These are phyloP conservation scores for Drosophila biarmipes DNA, from an alignment of 1,140 invertebrate species.

Conservation along the genomic window DNA sequence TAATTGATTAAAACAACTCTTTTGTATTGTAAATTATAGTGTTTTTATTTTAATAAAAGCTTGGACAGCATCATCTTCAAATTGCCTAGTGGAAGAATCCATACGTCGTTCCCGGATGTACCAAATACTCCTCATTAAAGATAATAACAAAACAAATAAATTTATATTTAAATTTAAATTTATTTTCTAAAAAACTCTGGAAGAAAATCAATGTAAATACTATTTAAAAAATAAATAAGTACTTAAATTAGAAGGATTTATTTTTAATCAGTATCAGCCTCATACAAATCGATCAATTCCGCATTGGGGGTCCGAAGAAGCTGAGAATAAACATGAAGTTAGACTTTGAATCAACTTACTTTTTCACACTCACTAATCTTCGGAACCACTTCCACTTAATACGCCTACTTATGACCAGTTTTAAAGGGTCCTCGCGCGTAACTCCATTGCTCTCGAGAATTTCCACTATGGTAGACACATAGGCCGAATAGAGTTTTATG, in stretches of 20 bases:
- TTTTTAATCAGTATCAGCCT: neutral
- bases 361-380: neutral
- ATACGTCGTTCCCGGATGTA: too few species aligned
- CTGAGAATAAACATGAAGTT: neutral
- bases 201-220: too few species aligned
- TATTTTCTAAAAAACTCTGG: neutral
- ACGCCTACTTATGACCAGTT: constrained; percentile 2
- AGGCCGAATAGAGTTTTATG: neutral
- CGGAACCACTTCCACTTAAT: constrained; percentile 8
- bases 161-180: too few species aligned
- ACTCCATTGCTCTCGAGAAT: neutral
- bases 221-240: too few species aligned
- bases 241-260: too few species aligned
- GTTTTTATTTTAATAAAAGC: too few species aligned
- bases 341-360: neutral
- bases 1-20: too few species aligned
- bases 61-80: too few species aligned
- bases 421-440: neutral
- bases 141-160: too few species aligned
- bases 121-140: too few species aligned
- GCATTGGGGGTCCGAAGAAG: neutral
- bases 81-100: too few species aligned
- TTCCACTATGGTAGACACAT: neutral
- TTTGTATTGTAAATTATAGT: too few species aligned
- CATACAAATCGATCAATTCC: neutral